These are phyloP conservation scores for Turdus rufiventris DNA, from an alignment of 2,113 vertebrate genomes.

Conservation along the genomic window DNA sequence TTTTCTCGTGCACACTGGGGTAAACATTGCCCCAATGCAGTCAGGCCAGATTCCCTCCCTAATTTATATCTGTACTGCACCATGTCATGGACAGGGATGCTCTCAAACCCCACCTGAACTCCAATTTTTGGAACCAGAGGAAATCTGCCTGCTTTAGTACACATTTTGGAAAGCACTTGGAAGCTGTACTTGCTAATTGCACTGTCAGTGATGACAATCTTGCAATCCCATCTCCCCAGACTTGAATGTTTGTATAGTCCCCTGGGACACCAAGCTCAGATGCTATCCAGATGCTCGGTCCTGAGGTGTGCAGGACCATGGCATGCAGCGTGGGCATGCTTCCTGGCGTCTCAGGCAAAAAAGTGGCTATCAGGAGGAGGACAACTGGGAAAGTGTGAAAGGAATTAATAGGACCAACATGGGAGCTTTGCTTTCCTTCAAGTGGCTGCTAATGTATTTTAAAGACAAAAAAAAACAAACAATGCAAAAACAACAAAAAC, in stretches of 20 bases:
- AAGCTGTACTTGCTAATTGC: not conserved
- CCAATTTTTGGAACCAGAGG: fast-evolving
- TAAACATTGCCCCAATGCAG: not conserved
- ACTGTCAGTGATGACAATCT: fast-evolving
- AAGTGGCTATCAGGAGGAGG: not conserved
- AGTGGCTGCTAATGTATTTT: not conserved
- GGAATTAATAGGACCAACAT: not conserved
- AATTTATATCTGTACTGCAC: not conserved
- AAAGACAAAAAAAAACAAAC: not conserved
- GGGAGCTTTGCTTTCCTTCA: not conserved
- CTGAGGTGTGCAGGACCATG: fast-evolving
- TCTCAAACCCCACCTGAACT: not conserved
- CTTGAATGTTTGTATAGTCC: not conserved
- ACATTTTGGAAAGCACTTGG: fast-evolving
- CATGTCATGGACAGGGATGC: not conserved
- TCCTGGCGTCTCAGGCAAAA: not conserved
- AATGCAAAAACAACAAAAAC: not conserved
- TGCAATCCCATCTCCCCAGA: fast-evolving
- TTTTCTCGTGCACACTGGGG: not conserved
- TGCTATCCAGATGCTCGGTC: fast-evolving
- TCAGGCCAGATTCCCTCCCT: not conserved
- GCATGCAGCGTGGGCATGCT: fast-evolving
- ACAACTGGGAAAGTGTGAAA: not conserved
- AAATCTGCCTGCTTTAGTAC: not conserved
- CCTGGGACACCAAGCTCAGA: fast-evolving